Evolutionary conservation across 2,113 vertebrate species (phyloP).

Genomic region (Tinamus guttatus): DNA sequence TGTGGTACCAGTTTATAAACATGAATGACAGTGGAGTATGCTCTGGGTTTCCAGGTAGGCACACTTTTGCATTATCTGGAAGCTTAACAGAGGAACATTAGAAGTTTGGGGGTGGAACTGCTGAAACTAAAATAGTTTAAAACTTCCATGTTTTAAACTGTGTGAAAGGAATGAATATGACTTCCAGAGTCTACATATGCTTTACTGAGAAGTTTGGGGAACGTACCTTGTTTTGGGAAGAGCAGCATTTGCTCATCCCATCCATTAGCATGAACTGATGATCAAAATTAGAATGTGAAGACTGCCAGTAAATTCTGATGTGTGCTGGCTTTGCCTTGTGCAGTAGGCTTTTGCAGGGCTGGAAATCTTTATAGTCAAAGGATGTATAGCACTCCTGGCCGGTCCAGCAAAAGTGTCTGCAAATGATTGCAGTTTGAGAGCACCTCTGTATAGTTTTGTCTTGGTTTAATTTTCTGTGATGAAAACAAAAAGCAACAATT

Average conservation of each 20-base stretch:
- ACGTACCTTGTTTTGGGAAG: background rate
- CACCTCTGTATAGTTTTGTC: background rate
- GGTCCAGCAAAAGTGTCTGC: background rate
- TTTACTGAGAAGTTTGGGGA: background rate
- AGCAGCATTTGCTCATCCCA: rapidly evolving
- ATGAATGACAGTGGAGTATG: background rate
- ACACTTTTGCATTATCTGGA: background rate
- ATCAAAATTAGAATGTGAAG: background rate
- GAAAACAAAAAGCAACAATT: rapidly evolving
- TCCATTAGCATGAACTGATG: background rate
- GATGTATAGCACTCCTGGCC: background rate
- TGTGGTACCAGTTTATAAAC: background rate
- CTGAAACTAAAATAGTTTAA: background rate
- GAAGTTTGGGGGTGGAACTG: background rate
- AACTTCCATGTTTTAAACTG: background rate
- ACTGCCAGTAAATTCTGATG: background rate
- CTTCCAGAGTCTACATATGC: rapidly evolving
- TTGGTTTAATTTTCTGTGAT: background rate
- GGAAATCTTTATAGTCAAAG: background rate
- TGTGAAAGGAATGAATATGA: background rate
- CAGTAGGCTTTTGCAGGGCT: background rate
- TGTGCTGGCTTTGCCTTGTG: background rate
- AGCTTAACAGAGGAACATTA: background rate
- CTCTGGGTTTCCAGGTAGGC: background rate
- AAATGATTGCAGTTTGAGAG: background rate